A percentile compares a stretch with the other conserved stretches of the same genome.
phyloP scores from a whole-genome alignment of 2,888 invertebrate genomes.

The Drosophila cracens region DNA sequence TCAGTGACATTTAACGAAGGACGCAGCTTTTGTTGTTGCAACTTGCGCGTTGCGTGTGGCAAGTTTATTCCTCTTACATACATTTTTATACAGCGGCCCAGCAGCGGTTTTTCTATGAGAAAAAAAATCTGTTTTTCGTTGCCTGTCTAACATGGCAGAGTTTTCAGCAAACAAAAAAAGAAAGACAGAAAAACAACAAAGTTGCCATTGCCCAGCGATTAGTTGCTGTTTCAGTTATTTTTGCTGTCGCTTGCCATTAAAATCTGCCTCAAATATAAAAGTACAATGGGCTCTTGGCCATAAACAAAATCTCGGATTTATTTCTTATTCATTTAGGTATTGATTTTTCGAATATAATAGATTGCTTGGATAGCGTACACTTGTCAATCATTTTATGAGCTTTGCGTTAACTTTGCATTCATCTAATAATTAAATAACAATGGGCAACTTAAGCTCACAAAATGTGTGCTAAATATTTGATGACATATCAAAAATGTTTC shows the following conservation, averaged over 20 bases:
- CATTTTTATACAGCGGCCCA: slow-evolving; percentile 46
- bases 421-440: not conserved
- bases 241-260: slow-evolving; percentile 34
- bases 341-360: not conserved
- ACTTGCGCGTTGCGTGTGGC: slow-evolving; percentile 43
- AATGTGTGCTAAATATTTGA: slow-evolving; percentile 12
- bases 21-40: slow-evolving; percentile 55
- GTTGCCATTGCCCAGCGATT: slow-evolving; percentile 15
- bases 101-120: slow-evolving; percentile 60
- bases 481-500: slow-evolving; percentile 34
- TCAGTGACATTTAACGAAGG: slow-evolving; percentile 71
- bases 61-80: slow-evolving; percentile 67
- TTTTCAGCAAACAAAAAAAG: slow-evolving; percentile 20
- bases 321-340: not conserved
- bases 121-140: slow-evolving; percentile 66
- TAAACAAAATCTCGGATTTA: not conserved
- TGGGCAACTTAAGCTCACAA: not conserved
- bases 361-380: not conserved
- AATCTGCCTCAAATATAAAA: slow-evolving; percentile 33
- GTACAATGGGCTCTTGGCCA: slow-evolving; percentile 21
- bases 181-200: slow-evolving; percentile 14
- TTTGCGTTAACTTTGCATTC: not conserved
- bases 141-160: slow-evolving; percentile 64
- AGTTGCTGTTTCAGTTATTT: slow-evolving; percentile 16
- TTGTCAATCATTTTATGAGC: not conserved